Conservation (phyloP, 2,888 invertebrate species). For the Coenonympha glycerion region DNA sequence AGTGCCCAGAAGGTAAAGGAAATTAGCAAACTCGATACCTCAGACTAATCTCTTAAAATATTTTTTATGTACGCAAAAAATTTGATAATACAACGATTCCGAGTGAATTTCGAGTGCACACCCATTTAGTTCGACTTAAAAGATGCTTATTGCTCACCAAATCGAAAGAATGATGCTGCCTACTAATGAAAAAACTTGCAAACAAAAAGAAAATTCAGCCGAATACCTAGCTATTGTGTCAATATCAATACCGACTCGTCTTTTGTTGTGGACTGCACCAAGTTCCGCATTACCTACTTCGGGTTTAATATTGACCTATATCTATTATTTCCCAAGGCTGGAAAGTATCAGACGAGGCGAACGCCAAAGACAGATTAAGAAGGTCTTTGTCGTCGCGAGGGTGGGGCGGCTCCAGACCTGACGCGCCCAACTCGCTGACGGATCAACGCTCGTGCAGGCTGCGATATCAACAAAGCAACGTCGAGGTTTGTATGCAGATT, state of each 20-base stretch:
- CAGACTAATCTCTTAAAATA: no score
- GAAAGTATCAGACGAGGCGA: conserved; percentile 88
- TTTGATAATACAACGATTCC: no score
- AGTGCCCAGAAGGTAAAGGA: no score
- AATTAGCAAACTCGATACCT: no score
- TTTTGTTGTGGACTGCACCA: not conserved
- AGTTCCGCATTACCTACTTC: not conserved
- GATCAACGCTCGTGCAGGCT: conserved; percentile 83
- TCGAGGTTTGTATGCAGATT: conserved; percentile 77
- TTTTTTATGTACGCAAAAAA: no score
- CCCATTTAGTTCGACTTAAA: no score
- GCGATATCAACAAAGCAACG: conserved; percentile 92
- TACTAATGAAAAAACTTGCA: not conserved
- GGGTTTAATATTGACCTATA: conserved; percentile 24
- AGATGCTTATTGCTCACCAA: no score
- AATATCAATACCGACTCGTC: not conserved
- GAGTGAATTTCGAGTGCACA: no score
- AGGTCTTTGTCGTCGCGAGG: conserved; percentile 77
- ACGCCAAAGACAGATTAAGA: conserved; percentile 76
- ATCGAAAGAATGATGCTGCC: no score
- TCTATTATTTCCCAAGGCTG: conserved; percentile 76
- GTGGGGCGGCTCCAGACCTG: conserved; percentile 76
- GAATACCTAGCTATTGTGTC: not conserved
- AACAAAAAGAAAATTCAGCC: not conserved
- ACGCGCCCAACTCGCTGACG: conserved; percentile 79